Conservation (phyloP, 2,888 invertebrate species). For the Diachrysia chrysitis region DNA sequence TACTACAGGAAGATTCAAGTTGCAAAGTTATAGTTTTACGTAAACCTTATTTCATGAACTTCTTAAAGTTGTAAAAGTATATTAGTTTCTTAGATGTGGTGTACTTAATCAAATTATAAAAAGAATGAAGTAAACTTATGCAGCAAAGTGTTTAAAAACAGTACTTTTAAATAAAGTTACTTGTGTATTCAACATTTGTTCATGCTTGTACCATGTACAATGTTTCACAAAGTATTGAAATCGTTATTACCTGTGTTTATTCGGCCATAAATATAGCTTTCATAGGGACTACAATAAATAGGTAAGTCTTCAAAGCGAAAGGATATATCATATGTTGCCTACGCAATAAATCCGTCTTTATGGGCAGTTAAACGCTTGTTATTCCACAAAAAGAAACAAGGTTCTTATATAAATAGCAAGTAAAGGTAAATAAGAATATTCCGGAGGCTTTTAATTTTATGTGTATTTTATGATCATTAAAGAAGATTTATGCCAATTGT, state of each 20-base stretch:
- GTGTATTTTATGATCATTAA: slow-evolving; percentile 60
- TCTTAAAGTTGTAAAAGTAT: slow-evolving; percentile 25
- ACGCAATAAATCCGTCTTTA: slow-evolving; percentile 80
- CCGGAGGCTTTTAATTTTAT: slow-evolving; percentile 59
- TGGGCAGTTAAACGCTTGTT: slow-evolving; percentile 84
- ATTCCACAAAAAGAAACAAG: slow-evolving; percentile 76
- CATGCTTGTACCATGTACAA: not conserved
- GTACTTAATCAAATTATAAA: slow-evolving; percentile 17
- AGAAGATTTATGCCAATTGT: slow-evolving; percentile 55
- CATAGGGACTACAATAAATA: slow-evolving; percentile 57
- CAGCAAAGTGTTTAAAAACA: not conserved
- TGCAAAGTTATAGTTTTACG: slow-evolving; percentile 29
- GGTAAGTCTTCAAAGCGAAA: slow-evolving; percentile 69
- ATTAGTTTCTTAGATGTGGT: slow-evolving; percentile 14
- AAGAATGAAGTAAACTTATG: slow-evolving; percentile 1
- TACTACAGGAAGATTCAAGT: slow-evolving; percentile 21
- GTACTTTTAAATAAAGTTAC: too few species aligned
- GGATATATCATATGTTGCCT: slow-evolving; percentile 75
- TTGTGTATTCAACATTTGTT: too few species aligned
- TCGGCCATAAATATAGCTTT: slow-evolving; percentile 46
- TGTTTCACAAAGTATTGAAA: slow-evolving; percentile 5
- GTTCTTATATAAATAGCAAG: slow-evolving; percentile 69
- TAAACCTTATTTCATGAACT: slow-evolving; percentile 27
- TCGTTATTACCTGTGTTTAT: slow-evolving; percentile 16
- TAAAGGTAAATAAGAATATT: slow-evolving; percentile 67